Evolutionary conservation across 1,140 invertebrate genomes (phyloP).

Genomic region (Ips nitidus): DNA sequence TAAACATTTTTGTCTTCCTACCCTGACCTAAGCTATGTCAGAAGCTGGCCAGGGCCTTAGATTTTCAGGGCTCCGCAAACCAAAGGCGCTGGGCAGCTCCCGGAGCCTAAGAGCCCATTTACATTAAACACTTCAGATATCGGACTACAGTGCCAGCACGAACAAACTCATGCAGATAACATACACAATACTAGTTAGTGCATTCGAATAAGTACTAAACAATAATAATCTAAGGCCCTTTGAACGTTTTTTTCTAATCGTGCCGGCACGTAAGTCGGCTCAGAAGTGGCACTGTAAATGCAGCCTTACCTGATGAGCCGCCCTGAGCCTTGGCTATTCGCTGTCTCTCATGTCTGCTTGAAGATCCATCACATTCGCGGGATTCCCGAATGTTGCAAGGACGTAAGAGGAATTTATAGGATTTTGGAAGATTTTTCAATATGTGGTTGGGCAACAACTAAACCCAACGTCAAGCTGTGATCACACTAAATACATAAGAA

Average conservation of each 20-base stretch:
- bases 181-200: conserved; percentile 3
- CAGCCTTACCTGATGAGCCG: conserved; percentile 37
- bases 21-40: conserved; percentile 36
- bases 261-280: conserved; percentile 29
- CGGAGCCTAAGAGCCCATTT: conserved; percentile 47
- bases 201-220: background rate
- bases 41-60: conserved; percentile 50
- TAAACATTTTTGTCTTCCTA: conserved; percentile 21
- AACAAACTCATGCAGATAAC: conserved; percentile 16
- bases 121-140: conserved; percentile 27
- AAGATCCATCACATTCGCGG: conserved; percentile 7
- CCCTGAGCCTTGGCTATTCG: conserved; percentile 34
- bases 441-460: too few relatives aligned
- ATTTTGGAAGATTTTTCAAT: background rate
- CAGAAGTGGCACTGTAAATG: conserved; percentile 31
- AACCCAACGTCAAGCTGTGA: too few relatives aligned
- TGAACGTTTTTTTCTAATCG: conserved; percentile 1
- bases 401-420: background rate
- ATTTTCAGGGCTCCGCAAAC: conserved; percentile 49
- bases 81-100: conserved; percentile 53
- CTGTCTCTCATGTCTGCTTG: conserved; percentile 16
- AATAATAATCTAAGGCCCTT: background rate
- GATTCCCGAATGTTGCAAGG: background rate
- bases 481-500: too few relatives aligned
- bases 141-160: conserved; percentile 31